Percentiles rank a stretch among this genome's conserved stretches.
These are phyloP conservation scores for Noctua comes DNA, from an alignment of 2,888 invertebrate genomes.

Conservation along the genomic window DNA sequence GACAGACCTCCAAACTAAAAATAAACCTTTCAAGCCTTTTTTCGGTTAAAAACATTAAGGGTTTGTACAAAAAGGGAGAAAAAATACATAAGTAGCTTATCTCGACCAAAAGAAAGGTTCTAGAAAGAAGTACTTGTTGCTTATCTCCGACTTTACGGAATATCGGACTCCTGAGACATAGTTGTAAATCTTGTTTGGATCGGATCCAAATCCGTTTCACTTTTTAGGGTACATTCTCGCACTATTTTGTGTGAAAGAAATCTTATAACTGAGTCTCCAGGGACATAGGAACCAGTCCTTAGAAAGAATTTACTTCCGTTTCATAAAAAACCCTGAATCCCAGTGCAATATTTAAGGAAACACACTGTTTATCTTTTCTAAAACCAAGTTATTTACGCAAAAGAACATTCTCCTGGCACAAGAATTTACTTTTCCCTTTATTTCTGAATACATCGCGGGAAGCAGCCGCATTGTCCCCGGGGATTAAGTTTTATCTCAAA, in stretches of 20 bases:
- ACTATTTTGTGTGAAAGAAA: slow-evolving; percentile 21
- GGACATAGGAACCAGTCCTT: slow-evolving; percentile 2
- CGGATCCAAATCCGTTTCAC: slow-evolving; percentile 46
- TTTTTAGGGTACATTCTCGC: background rate
- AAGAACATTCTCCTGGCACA: background rate
- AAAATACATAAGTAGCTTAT: slow-evolving; percentile 37
- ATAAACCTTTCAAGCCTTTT: slow-evolving; percentile 45
- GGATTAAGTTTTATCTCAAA: slow-evolving; percentile 42
- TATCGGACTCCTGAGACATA: slow-evolving; percentile 45
- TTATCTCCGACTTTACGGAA: slow-evolving; percentile 51
- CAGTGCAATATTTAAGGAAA: background rate
- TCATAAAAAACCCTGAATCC: background rate
- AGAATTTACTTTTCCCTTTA: slow-evolving; percentile 36
- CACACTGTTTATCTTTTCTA: background rate
- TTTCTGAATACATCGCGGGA: slow-evolving; percentile 6
- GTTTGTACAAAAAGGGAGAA: slow-evolving; percentile 20
- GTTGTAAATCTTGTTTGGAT: slow-evolving; percentile 60
- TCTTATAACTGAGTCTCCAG: slow-evolving; percentile 3
- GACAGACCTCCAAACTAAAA: slow-evolving; percentile 42
- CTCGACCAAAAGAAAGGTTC: slow-evolving; percentile 20
- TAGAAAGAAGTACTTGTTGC: slow-evolving; percentile 56
- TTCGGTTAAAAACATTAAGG: slow-evolving; percentile 15
- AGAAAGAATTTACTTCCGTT: background rate
- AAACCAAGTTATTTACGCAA: slow-evolving; percentile 15
- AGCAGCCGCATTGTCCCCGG: slow-evolving; percentile 27